A percentile compares a stretch with the other conserved stretches of the same genome.
Conservation (phyloP, 2,797 vertebrate genomes). For the Odontamblyopus lacepedii region DNA sequence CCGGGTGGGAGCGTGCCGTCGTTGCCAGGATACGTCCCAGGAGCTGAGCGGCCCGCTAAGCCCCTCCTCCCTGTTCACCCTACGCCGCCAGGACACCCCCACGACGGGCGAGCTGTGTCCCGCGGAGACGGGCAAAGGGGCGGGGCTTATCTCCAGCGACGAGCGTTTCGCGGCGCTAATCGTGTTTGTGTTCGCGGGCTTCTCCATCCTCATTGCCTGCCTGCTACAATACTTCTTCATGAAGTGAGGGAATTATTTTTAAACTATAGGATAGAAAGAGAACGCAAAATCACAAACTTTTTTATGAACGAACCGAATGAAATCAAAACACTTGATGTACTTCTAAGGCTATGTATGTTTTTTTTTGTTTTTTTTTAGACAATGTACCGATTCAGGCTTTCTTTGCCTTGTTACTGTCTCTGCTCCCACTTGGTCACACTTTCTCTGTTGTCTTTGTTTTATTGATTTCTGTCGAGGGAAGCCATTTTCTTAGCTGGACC, state of each 20-base stretch:
- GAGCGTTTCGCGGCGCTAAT: constrained; percentile 95
- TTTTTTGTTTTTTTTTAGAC: constrained; percentile 35
- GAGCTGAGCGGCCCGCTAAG: constrained; percentile 94
- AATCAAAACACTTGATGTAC: constrained; percentile 80
- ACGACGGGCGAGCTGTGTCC: constrained; percentile 75
- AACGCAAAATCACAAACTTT: constrained; percentile 66
- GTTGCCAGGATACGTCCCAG: constrained; percentile 90
- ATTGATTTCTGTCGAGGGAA: constrained; percentile 68
- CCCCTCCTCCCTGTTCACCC: constrained; percentile 87
- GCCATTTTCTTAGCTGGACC: constrained; percentile 83
- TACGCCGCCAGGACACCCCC: constrained; percentile 81
- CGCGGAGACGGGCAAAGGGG: constrained; percentile 73
- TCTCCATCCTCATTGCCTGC: constrained; percentile 95
- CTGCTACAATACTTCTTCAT: constrained; percentile 98
- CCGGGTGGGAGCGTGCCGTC: constrained; percentile 91
- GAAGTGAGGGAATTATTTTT: constrained; percentile 85
- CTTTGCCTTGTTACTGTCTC: constrained; percentile 46
- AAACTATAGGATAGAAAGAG: constrained; percentile 73
- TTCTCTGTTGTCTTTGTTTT: constrained; percentile 70
- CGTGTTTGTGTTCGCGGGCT: constrained; percentile 88
- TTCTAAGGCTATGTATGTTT: constrained; percentile 81
- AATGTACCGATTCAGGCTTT: constrained; percentile 60
- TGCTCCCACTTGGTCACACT: constrained; percentile 55
- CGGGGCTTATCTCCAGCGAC: constrained; percentile 88
- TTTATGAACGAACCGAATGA: constrained; percentile 66